These are phyloP conservation scores for Nyctibius grandis DNA, from an alignment of 2,797 vertebrate genomes.

Conservation along the genomic window DNA sequence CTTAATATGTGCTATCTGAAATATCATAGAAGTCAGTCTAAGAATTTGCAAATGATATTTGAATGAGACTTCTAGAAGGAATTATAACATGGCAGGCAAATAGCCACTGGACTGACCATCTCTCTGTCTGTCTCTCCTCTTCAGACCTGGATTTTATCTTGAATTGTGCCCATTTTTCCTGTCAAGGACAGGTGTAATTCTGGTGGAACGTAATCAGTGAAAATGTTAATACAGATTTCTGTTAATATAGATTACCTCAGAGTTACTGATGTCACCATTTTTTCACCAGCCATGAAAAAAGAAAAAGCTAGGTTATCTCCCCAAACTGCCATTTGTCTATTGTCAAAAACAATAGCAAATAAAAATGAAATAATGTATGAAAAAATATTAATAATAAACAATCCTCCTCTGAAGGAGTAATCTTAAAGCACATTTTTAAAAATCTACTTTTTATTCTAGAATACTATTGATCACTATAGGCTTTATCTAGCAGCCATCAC, in stretches of 20 bases:
- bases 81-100: accelerated
- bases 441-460: background rate
- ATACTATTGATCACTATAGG: background rate
- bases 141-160: background rate
- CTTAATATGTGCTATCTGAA: background rate
- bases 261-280: background rate
- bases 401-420: background rate
- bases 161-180: background rate
- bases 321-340: background rate
- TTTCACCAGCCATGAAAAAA: background rate
- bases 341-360: background rate
- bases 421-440: background rate
- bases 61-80: background rate
- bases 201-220: background rate
- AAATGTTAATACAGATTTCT: background rate
- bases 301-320: background rate
- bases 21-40: background rate
- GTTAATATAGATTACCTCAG: background rate
- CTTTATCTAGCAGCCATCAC: background rate
- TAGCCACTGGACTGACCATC: accelerated
- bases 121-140: background rate
- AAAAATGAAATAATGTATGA: background rate
- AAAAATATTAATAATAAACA: background rate
- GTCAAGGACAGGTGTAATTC: background rate
- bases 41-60: background rate